Evolutionary conservation across 1,140 invertebrate species (phyloP).

Genomic region (Cydia strobilella): DNA sequence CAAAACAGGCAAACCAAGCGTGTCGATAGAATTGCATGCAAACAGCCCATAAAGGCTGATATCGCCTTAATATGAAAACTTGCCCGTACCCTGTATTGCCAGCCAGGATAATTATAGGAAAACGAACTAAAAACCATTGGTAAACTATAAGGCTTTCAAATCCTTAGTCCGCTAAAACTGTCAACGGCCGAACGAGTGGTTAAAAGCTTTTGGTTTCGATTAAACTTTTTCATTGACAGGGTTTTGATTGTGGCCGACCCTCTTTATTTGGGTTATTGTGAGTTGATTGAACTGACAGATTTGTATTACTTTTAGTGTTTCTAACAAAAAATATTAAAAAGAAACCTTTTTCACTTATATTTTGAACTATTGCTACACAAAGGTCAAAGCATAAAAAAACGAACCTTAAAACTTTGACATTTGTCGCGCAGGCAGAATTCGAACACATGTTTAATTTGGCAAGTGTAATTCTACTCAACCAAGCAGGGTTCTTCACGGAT

Average conservation of each 20-base stretch:
- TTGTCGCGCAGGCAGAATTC: too few species aligned
- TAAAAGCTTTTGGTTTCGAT: slow-evolving; percentile 25
- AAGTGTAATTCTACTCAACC: too few species aligned
- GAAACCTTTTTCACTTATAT: neutral
- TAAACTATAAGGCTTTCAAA: slow-evolving; percentile 28
- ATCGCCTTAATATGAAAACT: slow-evolving; percentile 64
- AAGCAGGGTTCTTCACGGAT: too few species aligned
- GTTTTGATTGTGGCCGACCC: slow-evolving; percentile 11
- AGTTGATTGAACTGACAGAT: slow-evolving; percentile 10
- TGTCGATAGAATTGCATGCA: slow-evolving; percentile 57
- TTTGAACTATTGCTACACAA: neutral
- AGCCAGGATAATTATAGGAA: slow-evolving; percentile 54
- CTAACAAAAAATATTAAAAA: neutral
- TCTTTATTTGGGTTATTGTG: slow-evolving; percentile 18
- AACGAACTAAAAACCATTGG: slow-evolving; percentile 44
- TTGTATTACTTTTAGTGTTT: slow-evolving; percentile 5
- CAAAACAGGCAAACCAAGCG: slow-evolving; percentile 18
- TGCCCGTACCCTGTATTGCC: slow-evolving; percentile 58
- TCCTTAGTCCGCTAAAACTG: slow-evolving; percentile 17
- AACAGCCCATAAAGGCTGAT: slow-evolving; percentile 68
- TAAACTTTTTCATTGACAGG: slow-evolving; percentile 31
- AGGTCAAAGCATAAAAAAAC: neutral
- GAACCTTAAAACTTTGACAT: too few species aligned
- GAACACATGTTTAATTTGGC: too few species aligned
- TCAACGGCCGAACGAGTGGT: slow-evolving; percentile 7